Evolutionary conservation across 2,888 invertebrate species (phyloP).

Genomic region (Catocala sponsa): DNA sequence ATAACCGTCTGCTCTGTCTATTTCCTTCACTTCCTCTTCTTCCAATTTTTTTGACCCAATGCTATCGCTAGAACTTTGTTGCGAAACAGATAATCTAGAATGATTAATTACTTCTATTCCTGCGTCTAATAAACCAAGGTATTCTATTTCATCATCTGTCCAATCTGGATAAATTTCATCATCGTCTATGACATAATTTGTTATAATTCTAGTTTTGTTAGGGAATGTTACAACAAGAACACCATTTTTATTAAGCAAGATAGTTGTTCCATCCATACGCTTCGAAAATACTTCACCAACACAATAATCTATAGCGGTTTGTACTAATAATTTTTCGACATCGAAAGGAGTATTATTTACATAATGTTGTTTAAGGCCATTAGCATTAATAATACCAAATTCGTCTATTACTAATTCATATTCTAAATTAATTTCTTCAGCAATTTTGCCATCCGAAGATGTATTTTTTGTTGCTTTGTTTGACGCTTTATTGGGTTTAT

Average conservation of each 20-base stretch:
- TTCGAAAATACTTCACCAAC: slow-evolving; percentile 78
- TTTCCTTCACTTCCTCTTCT: slow-evolving; percentile 53
- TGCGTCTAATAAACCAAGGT: slow-evolving; percentile 60
- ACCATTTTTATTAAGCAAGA: slow-evolving; percentile 77
- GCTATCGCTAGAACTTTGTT: slow-evolving; percentile 60
- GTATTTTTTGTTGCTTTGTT: slow-evolving; percentile 63
- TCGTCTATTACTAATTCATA: slow-evolving; percentile 72
- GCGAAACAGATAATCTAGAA: slow-evolving; percentile 62
- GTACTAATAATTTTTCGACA: slow-evolving; percentile 71
- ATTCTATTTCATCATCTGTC: slow-evolving; percentile 73
- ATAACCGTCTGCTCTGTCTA: slow-evolving; percentile 69
- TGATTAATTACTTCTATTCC: slow-evolving; percentile 57
- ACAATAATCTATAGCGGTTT: slow-evolving; percentile 79
- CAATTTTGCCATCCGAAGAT: slow-evolving; percentile 39
- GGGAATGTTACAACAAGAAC: slow-evolving; percentile 74
- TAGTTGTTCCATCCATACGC: slow-evolving; percentile 78
- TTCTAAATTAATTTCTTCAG: slow-evolving; percentile 47
- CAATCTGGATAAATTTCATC: slow-evolving; percentile 78
- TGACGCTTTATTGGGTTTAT: slow-evolving; percentile 60
- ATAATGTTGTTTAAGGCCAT: slow-evolving; percentile 72
- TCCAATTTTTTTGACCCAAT: slow-evolving; percentile 55
- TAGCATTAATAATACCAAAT: slow-evolving; percentile 71
- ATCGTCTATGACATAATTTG: slow-evolving; percentile 68
- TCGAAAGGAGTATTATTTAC: slow-evolving; percentile 55
- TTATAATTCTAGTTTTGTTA: slow-evolving; percentile 77